Base-by-base conservation (phyloP, 2,113 vertebrate genomes). In the Neodontobutis hainanensis region DNA sequence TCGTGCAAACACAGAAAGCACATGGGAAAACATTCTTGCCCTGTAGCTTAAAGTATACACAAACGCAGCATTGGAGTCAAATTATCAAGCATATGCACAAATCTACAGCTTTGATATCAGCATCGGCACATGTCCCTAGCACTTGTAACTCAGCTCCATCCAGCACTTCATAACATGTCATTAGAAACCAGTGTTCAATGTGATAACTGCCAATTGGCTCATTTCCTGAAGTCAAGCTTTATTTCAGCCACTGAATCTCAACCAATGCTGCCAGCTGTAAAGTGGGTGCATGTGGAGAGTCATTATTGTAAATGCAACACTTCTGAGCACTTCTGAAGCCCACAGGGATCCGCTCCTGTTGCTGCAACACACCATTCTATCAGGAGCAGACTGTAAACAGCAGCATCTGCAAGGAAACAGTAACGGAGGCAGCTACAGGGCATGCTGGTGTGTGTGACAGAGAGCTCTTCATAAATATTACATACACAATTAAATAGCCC, bases 1-100 rank as follows among this genome's bases (percentile, higher is more conserved):
- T 78, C 75, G 77, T 63, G 69, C 68, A 73, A 83, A 87, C 75
- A 86, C 63, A 79, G 70, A 68, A 60, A 66, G 70, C 81, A 84
- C 74, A 83, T 82, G 81, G 64, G 78, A 85, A 81, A 88, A 50
- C 79, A 63, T 79, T 80, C 69, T 69, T 50, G 15, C 11, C 40
- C 68, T 74, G 57, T 19, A 75, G 58, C 7, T 62, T 62, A 79
- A 66, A 59, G 43, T 16, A 46, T 8, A 15, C 59, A 68, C 55
- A 61, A 62, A 61, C 57, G 58, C 34, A 73, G 27, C 43, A 70
- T 53, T 56, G 71, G 15, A 67, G 27, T 66, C 61, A 65, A 60
- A 55, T 68, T 79, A 78, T 72, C 73, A 67, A 36, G 58, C 65
- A 61, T 56, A 75, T 62, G 68, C 75, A 69, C 62, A 66, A 43